These are phyloP conservation scores for Zygogramma bicolorata DNA, from an alignment of 2,888 invertebrate species.

Conservation along the genomic window DNA sequence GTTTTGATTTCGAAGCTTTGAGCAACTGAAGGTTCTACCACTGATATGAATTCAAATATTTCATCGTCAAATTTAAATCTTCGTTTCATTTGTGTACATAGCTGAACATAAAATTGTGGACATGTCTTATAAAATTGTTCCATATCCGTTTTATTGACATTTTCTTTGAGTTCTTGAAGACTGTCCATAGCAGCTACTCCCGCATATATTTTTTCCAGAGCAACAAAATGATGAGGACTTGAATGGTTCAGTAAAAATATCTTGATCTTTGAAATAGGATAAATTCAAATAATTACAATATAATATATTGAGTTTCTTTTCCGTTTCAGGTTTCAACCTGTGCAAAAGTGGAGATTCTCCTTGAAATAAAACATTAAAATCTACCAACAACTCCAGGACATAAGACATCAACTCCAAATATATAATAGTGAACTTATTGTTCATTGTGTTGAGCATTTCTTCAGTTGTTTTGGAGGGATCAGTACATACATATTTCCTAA, in stretches of 20 bases:
- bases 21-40: slow-evolving; percentile 10
- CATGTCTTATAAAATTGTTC: slow-evolving; percentile 15
- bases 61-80: slow-evolving; percentile 18
- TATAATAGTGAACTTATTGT: slow-evolving; percentile 18
- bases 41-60: slow-evolving; percentile 16
- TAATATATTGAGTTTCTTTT: slow-evolving; percentile 10
- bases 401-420: slow-evolving; percentile 12
- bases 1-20: neutral
- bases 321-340: slow-evolving; percentile 16
- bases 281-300: slow-evolving; percentile 9
- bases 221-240: slow-evolving; percentile 12
- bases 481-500: neutral
- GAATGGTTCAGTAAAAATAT: slow-evolving; percentile 16
- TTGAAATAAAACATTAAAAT: slow-evolving; percentile 22
- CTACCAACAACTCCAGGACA: slow-evolving; percentile 10
- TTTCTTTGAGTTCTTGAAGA: slow-evolving; percentile 19
- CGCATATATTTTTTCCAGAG: slow-evolving; percentile 14
- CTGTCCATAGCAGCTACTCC: slow-evolving; percentile 6
- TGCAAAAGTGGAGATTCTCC: slow-evolving; percentile 8
- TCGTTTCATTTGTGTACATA: slow-evolving; percentile 15
- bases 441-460: slow-evolving; percentile 15
- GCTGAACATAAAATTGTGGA: slow-evolving; percentile 18
- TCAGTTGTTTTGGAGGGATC: slow-evolving; percentile 23
- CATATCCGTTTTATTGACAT: slow-evolving; percentile 9
- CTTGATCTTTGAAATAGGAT: slow-evolving; percentile 15